Evolutionary conservation across 2,113 vertebrate genomes (phyloP).

Genomic region (Eptatretus burgeri): DNA sequence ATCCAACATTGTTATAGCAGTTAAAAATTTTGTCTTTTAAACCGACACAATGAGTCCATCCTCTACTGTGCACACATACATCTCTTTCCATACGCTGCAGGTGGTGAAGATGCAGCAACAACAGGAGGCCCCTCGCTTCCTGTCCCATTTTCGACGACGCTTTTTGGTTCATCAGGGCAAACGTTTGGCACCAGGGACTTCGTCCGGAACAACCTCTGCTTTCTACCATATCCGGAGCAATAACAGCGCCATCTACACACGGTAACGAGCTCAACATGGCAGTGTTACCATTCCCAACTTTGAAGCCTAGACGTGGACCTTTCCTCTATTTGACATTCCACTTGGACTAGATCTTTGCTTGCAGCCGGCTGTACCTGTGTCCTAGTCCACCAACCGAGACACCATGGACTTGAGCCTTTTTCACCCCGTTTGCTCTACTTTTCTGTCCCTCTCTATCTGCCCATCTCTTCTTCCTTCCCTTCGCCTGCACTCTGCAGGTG

Average conservation of each 20-base stretch:
- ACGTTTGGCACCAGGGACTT: constrained; percentile 29
- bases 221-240: constrained; percentile 89
- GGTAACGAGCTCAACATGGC: constrained; percentile 18
- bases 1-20: not conserved
- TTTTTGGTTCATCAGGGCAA: constrained; percentile 87
- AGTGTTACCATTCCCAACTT: not conserved
- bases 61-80: too few species aligned
- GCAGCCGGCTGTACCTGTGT: not conserved
- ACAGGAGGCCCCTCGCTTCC: constrained; percentile 90
- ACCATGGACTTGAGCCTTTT: too few species aligned
- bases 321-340: not conserved
- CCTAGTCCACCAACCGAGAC: not conserved
- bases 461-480: not conserved
- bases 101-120: constrained; percentile 96
- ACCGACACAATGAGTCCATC: too few species aligned
- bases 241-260: constrained; percentile 69
- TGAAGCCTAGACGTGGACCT: not conserved
- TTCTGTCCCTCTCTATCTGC: not conserved
- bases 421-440: not conserved
- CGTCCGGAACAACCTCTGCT: constrained; percentile 35
- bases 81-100: constrained; percentile 14
- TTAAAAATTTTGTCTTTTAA: too few species aligned
- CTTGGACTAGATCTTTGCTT: not conserved
- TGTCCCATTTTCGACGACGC: constrained; percentile 89
- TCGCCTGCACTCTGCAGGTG: constrained; percentile 22